Evolutionary conservation across 2,888 invertebrate genomes (phyloP).

Genomic region (Phaonia tiefii): DNA sequence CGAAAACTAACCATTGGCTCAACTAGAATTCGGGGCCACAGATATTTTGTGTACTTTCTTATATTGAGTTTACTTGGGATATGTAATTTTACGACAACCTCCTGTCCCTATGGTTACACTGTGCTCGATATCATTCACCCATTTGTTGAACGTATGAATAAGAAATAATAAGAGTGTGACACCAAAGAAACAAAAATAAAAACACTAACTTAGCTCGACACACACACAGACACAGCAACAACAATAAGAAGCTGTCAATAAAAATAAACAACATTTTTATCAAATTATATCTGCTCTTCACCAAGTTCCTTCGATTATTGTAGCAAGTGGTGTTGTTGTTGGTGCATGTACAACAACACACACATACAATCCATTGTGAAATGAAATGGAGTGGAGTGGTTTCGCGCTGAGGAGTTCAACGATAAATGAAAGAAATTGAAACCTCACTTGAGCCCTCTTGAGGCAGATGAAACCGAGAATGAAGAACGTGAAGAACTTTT

Average conservation of each 20-base stretch:
- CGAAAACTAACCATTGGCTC: too few relatives aligned
- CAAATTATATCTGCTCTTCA: constrained; percentile 35
- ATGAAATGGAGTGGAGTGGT: constrained; percentile 28
- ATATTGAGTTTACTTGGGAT: too few relatives aligned
- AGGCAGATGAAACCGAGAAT: constrained; percentile 45
- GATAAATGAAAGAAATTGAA: constrained; percentile 66
- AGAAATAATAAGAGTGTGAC: too few relatives aligned
- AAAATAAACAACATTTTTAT: constrained; percentile 59
- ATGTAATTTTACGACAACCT: too few relatives aligned
- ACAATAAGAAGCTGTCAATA: constrained; percentile 60
- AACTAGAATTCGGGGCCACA: too few relatives aligned
- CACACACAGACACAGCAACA: constrained; percentile 2
- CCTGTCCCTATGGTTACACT: too few relatives aligned
- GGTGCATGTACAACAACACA: too few relatives aligned
- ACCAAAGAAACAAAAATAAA: not conserved
- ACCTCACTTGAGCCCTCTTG: constrained; percentile 64
- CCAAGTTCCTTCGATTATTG: not conserved
- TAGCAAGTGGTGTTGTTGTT: constrained; percentile 9
- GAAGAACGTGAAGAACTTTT: constrained; percentile 22
- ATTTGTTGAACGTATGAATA: too few relatives aligned
- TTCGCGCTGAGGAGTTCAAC: constrained; percentile 26
- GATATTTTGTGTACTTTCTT: too few relatives aligned
- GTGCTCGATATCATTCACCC: too few relatives aligned
- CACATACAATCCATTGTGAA: too few relatives aligned
- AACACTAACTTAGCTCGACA: not conserved